These are phyloP conservation scores for Stomatorhinus ivindoensis DNA, from an alignment of 2,113 vertebrate species.

Conservation along the genomic window DNA sequence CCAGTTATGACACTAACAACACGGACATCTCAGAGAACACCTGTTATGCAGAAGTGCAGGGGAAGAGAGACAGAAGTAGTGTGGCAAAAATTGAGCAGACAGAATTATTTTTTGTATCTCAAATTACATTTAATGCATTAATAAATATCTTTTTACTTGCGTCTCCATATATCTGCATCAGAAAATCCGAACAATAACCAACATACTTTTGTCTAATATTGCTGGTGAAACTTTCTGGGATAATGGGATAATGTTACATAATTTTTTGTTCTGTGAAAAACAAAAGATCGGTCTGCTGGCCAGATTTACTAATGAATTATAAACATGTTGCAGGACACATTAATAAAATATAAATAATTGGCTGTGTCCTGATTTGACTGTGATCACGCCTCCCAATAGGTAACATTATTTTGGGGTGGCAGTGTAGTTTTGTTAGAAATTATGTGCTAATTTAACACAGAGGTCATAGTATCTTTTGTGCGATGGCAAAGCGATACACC, in stretches of 20 bases:
- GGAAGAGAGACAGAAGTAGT: not conserved
- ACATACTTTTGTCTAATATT: not conserved
- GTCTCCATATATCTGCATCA: not conserved
- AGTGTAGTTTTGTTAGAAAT: not conserved
- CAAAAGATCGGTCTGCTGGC: not conserved
- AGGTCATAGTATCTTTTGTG: not conserved
- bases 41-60: not conserved
- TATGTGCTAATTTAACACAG: not conserved
- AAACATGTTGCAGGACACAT: not conserved
- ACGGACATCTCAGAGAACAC: not conserved
- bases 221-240: too few species aligned
- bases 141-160: not conserved
- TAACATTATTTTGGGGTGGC: not conserved
- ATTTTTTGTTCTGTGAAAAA: not conserved
- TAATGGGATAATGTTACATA: not conserved
- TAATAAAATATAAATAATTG: not conserved
- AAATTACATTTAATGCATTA: not conserved
- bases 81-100: not conserved
- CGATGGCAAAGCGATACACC: not conserved
- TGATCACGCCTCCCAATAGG: not conserved
- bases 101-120: not conserved
- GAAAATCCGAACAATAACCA: not conserved
- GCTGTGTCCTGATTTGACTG: not conserved
- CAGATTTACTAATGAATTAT: not conserved
- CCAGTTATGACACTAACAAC: not conserved